These are phyloP conservation scores for Chironomus striatipennis DNA, from an alignment of 1,140 invertebrate species.

Conservation along the genomic window DNA sequence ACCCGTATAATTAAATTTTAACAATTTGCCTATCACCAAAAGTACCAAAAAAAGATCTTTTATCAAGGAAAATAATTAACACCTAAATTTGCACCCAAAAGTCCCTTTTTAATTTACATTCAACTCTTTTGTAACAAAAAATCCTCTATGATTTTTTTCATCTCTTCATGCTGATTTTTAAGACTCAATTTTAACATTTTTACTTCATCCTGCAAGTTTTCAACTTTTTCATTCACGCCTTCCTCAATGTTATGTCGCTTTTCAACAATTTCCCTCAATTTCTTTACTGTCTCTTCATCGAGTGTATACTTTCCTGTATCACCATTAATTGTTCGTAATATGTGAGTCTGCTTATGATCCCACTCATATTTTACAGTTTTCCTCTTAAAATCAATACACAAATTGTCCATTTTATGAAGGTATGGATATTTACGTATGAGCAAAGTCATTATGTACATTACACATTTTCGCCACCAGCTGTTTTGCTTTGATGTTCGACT, in stretches of 20 bases:
- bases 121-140: not conserved
- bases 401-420: conserved; percentile 14
- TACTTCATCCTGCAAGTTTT: not conserved
- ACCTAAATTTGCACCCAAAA: not conserved
- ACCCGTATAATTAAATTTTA: not conserved
- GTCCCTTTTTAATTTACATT: not conserved
- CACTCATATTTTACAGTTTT: conserved; percentile 9
- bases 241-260: not conserved
- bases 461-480: not conserved
- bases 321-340: not conserved
- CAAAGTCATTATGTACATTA: not conserved
- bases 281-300: not conserved
- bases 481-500: not conserved
- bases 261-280: not conserved
- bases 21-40: not conserved
- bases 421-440: conserved; percentile 5
- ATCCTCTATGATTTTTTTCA: not conserved
- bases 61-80: not conserved
- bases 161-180: not conserved
- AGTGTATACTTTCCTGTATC: not conserved
- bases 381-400: not conserved
- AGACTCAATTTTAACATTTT: not conserved
- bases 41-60: not conserved
- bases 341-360: not conserved
- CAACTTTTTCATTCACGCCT: conserved; percentile 15